A percentile compares a stretch with the other conserved stretches of the same genome.
Evolutionary conservation across 1,140 invertebrate genomes (phyloP).

Genomic region (Zaprionus tsacasi): DNA sequence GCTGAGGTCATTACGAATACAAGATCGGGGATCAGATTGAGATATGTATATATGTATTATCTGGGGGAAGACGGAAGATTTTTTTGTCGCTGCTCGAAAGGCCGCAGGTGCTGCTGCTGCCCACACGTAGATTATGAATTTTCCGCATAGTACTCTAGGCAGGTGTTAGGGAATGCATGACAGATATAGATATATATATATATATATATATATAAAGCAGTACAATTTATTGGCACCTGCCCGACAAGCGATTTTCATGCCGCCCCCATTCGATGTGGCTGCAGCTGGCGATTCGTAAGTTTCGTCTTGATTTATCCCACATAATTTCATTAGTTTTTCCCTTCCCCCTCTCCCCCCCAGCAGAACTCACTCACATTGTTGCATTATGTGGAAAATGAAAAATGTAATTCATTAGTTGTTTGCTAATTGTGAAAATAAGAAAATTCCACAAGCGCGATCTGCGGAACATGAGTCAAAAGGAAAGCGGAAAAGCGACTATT

Average conservation of each 20-base stretch:
- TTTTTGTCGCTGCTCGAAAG: slow-evolving; percentile 3
- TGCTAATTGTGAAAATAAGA: slow-evolving; percentile 48
- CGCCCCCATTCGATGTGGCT: slow-evolving; percentile 41
- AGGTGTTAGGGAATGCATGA: neutral
- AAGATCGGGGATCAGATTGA: neutral
- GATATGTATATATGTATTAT: neutral
- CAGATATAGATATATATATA: neutral
- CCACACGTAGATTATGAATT: neutral
- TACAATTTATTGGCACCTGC: slow-evolving; percentile 35
- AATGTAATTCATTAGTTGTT: slow-evolving; percentile 49
- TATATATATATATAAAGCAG: neutral
- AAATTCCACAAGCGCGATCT: slow-evolving; percentile 26
- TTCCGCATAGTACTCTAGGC: neutral
- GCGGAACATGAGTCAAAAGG: neutral
- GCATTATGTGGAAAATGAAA: slow-evolving; percentile 27
- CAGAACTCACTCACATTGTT: slow-evolving; percentile 7
- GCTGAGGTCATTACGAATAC: slow-evolving; percentile 64
- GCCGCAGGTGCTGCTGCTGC: neutral
- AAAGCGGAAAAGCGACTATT: slow-evolving; percentile 4
- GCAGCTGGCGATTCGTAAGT: slow-evolving; percentile 28
- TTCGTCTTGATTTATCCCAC: slow-evolving; percentile 29
- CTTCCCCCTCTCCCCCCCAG: too few species aligned
- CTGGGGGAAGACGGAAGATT: neutral
- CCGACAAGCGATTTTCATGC: slow-evolving; percentile 35
- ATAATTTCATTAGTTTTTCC: slow-evolving; percentile 8